These are phyloP conservation scores for Phytoseiulus persimilis DNA, from an alignment of 2,888 invertebrate genomes.

Conservation along the genomic window DNA sequence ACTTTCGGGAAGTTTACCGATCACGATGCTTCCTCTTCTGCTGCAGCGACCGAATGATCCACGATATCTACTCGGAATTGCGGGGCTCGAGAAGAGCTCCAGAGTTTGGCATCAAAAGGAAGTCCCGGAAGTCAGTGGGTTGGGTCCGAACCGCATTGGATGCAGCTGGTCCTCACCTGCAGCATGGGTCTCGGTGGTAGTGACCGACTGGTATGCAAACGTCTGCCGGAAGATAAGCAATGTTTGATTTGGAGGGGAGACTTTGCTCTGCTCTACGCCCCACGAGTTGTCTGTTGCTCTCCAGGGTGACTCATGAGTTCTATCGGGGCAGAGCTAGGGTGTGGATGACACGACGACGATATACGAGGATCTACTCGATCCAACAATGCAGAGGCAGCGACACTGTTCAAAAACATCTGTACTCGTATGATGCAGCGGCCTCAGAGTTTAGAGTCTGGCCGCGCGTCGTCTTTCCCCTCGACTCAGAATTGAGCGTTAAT, in stretches of 20 bases:
- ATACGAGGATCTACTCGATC: neutral
- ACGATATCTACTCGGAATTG: too few species aligned
- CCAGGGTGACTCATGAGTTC: neutral
- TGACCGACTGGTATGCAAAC: neutral
- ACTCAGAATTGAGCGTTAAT: neutral
- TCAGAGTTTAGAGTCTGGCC: neutral
- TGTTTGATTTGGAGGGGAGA: neutral
- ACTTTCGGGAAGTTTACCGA: too few species aligned
- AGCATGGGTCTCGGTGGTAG: neutral
- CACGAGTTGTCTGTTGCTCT: neutral
- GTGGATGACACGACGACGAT: neutral
- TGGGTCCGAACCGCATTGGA: too few species aligned
- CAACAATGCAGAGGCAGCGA: neutral
- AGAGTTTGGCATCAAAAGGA: neutral
- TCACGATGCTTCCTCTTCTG: too few species aligned
- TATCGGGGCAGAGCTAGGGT: neutral
- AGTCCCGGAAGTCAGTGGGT: neutral
- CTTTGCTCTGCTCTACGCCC: neutral
- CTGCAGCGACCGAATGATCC: too few species aligned
- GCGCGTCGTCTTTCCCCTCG: neutral
- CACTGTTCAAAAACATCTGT: neutral
- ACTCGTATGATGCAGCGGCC: neutral
- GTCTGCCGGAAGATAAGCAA: neutral
- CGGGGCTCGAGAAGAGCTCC: neutral
- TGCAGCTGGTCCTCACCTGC: neutral